Evolutionary conservation across 2,888 invertebrate genomes (phyloP).

Genomic region (Blastobasis lacticolella): DNA sequence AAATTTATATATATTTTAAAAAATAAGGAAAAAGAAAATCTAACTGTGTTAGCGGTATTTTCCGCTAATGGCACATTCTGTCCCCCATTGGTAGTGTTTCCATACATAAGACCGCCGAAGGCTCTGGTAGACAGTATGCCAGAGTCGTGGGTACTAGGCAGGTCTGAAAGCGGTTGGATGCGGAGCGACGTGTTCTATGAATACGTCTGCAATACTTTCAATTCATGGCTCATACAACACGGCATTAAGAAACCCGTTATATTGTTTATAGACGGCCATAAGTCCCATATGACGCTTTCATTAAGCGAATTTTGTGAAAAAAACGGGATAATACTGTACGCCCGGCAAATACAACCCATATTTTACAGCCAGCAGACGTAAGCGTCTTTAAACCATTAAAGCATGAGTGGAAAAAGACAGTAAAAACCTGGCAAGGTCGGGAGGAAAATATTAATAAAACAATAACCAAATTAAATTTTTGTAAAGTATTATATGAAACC

Average conservation of each 20-base stretch:
- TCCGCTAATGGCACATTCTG: constrained; percentile 15
- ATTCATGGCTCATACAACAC: constrained; percentile 2
- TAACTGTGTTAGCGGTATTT: constrained; percentile 17
- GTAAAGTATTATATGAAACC: constrained; percentile 5
- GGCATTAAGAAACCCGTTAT: constrained; percentile 1
- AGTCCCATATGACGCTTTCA: constrained; percentile 12
- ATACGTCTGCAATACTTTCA: constrained; percentile 7
- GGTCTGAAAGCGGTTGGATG: constrained; percentile 5
- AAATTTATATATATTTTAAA: background rate
- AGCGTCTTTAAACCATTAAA: constrained; percentile 10
- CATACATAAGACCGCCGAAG: constrained; percentile 10
- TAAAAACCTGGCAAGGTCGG: constrained; percentile 2
- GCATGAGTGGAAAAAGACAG: constrained; percentile 2
- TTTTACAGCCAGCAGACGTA: constrained; percentile 10
- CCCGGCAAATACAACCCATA: constrained; percentile 12
- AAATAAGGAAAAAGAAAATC: constrained; percentile 15
- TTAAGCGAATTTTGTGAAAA: constrained; percentile 6
- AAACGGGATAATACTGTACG: background rate
- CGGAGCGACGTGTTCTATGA: constrained; percentile 5
- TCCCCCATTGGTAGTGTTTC: constrained; percentile 16
- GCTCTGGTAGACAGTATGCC: constrained; percentile 15
- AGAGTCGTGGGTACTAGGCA: constrained; percentile 3
- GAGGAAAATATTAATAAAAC: background rate
- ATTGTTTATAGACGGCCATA: constrained; percentile 6
- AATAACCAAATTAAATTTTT: constrained; percentile 4